Evolutionary conservation across 1,140 invertebrate species (phyloP).

Genomic region (Tetramorium simillimum): DNA sequence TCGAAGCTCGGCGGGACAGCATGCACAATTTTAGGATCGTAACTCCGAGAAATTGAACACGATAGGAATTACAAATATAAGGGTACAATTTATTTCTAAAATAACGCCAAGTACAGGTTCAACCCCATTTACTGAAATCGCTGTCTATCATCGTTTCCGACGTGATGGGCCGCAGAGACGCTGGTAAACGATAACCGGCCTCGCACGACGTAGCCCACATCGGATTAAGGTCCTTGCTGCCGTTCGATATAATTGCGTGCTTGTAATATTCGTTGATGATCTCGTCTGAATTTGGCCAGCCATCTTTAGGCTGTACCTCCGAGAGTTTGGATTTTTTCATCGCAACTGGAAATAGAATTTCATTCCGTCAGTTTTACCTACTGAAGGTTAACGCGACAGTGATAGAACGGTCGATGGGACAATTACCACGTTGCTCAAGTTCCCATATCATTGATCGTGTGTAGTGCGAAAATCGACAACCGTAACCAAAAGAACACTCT

Average conservation of each 20-base stretch:
- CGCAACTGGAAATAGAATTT: slow-evolving; percentile 72
- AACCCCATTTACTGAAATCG: slow-evolving; percentile 86
- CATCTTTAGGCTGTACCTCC: background rate
- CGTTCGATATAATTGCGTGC: slow-evolving; percentile 56
- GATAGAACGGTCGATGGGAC: background rate
- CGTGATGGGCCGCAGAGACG: slow-evolving; percentile 87
- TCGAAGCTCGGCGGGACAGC: slow-evolving; percentile 26
- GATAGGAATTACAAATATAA: background rate
- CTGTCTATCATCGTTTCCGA: slow-evolving; percentile 84
- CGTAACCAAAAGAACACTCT: slow-evolving; percentile 87
- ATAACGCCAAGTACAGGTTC: background rate
- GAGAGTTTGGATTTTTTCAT: slow-evolving; percentile 59
- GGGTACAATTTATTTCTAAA: background rate
- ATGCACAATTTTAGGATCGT: background rate
- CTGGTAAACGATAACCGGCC: slow-evolving; percentile 86
- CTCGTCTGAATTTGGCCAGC: slow-evolving; percentile 71
- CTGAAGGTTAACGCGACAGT: background rate
- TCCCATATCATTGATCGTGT: slow-evolving; percentile 86
- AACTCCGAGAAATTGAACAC: background rate
- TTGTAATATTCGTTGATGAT: slow-evolving; percentile 78
- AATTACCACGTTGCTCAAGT: slow-evolving; percentile 86
- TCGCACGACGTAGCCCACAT: slow-evolving; percentile 86
- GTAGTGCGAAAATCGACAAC: slow-evolving; percentile 89
- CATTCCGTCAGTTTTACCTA: background rate
- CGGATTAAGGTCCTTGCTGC: slow-evolving; percentile 59